Evolutionary conservation across 2,888 invertebrate genomes (phyloP), one percentile per base, ranked within the genome.

Genomic region (Cryptosula pallasiana): DNA sequence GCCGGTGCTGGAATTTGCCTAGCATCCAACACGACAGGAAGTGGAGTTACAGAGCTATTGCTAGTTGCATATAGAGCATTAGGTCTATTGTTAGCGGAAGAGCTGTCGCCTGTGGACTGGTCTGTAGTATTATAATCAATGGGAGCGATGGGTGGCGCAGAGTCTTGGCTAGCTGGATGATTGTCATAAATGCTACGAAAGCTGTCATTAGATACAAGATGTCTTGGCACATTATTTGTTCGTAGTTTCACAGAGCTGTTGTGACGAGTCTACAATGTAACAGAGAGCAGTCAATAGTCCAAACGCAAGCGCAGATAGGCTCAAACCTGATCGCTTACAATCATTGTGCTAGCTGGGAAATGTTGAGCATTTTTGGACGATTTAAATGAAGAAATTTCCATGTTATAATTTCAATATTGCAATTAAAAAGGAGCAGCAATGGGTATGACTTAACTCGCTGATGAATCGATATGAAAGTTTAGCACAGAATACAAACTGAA

Each of bases 151-250:
- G 34, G 32, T 27, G 32, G 32, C 25, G 13, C 63, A 9, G 63
- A 9, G 9, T 32, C 27, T 32, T 34, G 5, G 63, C 32, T 34
- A 32, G 9, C 9, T 5, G 63, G 63, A 34, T 63, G 63, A 63
- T 63, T 63, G 63, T 63, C 63, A 27, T 63, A 63, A 9, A 63
- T 27, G 32, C 63, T 63, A 13, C 63, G 63, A 27, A 63, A 63
- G 27, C 63, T 63, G 63, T 63, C 63, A 63, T 63, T 63, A 32
- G 63, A 63, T 63, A 63, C 63, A 5, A 63, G 63, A 32, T 63
- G 63, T n/a, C 32, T 63, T 63, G 63, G 63, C 63, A 63, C 63
- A 29, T 63, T 63, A 27, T 27, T 63, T 2, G 29, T 25, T 16
- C 27, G 27, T 9, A 13, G 20, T 63, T 32, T 63, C 27, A 27